Conservation (phyloP, 2,888 invertebrate species). For the Ectobius pallidus region DNA sequence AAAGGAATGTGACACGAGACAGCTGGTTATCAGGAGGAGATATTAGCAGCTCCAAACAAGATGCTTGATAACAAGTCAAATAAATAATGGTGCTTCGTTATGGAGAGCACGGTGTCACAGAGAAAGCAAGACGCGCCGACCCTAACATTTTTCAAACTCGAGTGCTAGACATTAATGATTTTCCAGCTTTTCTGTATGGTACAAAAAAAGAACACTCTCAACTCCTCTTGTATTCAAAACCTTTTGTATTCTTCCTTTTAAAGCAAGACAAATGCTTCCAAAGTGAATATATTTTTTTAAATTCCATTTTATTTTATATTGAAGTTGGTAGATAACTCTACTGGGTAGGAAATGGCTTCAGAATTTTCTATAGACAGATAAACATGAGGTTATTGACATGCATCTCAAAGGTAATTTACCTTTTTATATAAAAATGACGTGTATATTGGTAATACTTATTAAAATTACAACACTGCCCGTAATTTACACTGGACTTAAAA, state of each 20-base stretch:
- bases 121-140: not conserved
- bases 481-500: too few species aligned
- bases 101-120: not conserved
- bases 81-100: not conserved
- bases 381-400: too few species aligned
- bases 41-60: slow-evolving; percentile 4
- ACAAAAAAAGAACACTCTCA: not conserved
- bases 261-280: not conserved
- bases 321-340: too few species aligned
- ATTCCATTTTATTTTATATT: too few species aligned
- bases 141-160: slow-evolving; percentile 10
- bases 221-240: not conserved
- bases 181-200: not conserved
- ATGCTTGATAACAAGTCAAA: slow-evolving; percentile 1
- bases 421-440: too few species aligned
- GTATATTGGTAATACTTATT: too few species aligned
- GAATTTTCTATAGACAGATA: too few species aligned
- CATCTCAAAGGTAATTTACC: too few species aligned
- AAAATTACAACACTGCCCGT: too few species aligned
- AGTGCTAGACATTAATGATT: slow-evolving; percentile 3
- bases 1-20: not conserved
- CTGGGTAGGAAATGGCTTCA: too few species aligned
- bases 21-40: slow-evolving; percentile 4
- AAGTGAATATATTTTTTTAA: too few species aligned
- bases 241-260: not conserved